phyloP scores from a whole-genome alignment of 2,797 vertebrate genomes.

The Sebastes melanostomus region DNA sequence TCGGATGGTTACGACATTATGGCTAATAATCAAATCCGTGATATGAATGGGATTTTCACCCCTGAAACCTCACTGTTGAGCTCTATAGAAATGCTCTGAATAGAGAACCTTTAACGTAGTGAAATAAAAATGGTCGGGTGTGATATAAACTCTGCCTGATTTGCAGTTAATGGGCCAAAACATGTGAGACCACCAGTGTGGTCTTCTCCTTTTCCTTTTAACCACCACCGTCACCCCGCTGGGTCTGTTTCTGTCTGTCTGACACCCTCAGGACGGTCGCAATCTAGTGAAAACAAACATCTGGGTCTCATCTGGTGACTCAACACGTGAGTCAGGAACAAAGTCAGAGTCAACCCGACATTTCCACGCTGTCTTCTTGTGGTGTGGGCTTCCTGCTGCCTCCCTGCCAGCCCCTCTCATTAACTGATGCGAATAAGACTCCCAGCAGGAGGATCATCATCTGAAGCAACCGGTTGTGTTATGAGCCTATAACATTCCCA shows the following conservation, averaged over 20 bases:
- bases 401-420: slow-evolving; percentile 6
- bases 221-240: background rate
- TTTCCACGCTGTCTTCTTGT: background rate
- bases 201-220: background rate
- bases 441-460: background rate
- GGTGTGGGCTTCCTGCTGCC: slow-evolving; percentile 29
- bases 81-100: too few relatives aligned
- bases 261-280: background rate
- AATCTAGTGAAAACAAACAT: slow-evolving; percentile 28
- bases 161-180: background rate
- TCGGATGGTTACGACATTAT: background rate
- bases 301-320: slow-evolving; percentile 34
- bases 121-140: background rate
- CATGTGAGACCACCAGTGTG: background rate
- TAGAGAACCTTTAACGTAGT: background rate
- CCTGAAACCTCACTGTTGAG: too few relatives aligned
- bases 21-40: too few relatives aligned
- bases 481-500: background rate
- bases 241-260: slow-evolving; percentile 6
- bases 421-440: background rate
- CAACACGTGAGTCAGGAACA: slow-evolving; percentile 15
- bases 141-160: background rate
- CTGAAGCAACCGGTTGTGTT: background rate
- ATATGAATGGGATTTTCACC: too few relatives aligned
- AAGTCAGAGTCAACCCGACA: background rate